Percentiles rank a stretch among this genome's conserved stretches.
Evolutionary conservation across 2,888 invertebrate genomes (phyloP).

Genomic region (Drosophila pullipes): DNA sequence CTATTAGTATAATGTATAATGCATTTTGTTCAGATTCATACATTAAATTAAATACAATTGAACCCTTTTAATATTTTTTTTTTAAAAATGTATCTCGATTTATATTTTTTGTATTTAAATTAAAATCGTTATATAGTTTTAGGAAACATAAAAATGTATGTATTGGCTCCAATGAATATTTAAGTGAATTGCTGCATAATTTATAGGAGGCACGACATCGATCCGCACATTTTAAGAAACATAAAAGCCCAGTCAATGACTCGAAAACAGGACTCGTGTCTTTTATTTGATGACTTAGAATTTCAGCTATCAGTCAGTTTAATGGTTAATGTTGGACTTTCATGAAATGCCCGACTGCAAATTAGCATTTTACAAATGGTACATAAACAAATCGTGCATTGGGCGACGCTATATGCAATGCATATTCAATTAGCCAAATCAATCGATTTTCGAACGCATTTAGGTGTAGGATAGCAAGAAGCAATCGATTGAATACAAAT

Average conservation of each 20-base stretch:
- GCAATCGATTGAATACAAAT: conserved; percentile 62
- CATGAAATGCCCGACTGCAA: conserved; percentile 44
- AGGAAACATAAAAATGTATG: background rate
- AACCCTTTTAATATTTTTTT: background rate
- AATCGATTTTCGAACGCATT: conserved; percentile 38
- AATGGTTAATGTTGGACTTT: conserved; percentile 39
- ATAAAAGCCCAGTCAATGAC: conserved; percentile 66
- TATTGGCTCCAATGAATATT: background rate
- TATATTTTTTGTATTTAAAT: background rate
- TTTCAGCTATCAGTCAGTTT: conserved; percentile 67
- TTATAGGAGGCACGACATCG: conserved; percentile 41
- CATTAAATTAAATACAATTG: background rate
- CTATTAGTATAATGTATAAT: no score
- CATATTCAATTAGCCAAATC: conserved; percentile 68
- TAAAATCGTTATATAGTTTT: background rate
- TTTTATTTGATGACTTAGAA: conserved; percentile 63
- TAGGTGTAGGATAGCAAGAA: conserved; percentile 51
- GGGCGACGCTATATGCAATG: conserved; percentile 52
- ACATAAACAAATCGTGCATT: conserved; percentile 66
- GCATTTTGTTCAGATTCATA: background rate
- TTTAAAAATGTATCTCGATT: background rate
- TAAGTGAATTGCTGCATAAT: conserved; percentile 14
- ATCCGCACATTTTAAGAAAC: conserved; percentile 31
- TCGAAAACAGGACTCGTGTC: conserved; percentile 74
- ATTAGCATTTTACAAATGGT: conserved; percentile 67